Evolutionary conservation across 2,797 vertebrate genomes (phyloP).

Genomic region (Gallinago nigripennis): DNA sequence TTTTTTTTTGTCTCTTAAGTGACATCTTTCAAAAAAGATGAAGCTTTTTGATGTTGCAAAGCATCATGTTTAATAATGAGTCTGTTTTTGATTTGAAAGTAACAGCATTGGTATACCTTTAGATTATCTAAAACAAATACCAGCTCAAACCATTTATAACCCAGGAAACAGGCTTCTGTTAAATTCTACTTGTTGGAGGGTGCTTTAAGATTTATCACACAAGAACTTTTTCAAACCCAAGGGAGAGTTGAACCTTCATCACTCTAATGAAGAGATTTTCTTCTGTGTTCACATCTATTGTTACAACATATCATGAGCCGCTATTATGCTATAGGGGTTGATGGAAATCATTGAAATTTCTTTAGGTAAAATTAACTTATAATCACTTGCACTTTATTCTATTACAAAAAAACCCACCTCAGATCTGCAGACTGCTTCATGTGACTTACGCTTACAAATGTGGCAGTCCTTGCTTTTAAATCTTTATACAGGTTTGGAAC

Average conservation of each 20-base stretch:
- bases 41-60: neutral
- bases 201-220: neutral
- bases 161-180: neutral
- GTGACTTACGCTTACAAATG: neutral
- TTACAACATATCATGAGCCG: neutral
- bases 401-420: neutral
- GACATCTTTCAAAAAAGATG: neutral
- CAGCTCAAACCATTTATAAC: neutral
- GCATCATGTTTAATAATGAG: neutral
- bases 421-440: neutral
- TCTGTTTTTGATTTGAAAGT: neutral
- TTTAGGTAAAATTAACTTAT: neutral
- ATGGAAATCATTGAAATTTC: neutral
- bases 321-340: neutral
- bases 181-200: neutral
- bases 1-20: neutral
- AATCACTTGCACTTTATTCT: neutral
- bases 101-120: neutral
- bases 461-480: neutral
- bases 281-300: neutral
- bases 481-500: neutral
- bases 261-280: neutral
- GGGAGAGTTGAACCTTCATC: neutral
- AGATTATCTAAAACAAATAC: neutral
- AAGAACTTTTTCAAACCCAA: neutral